Evolutionary conservation across 2,113 vertebrate species (phyloP).

Genomic region (Psophia crepitans): DNA sequence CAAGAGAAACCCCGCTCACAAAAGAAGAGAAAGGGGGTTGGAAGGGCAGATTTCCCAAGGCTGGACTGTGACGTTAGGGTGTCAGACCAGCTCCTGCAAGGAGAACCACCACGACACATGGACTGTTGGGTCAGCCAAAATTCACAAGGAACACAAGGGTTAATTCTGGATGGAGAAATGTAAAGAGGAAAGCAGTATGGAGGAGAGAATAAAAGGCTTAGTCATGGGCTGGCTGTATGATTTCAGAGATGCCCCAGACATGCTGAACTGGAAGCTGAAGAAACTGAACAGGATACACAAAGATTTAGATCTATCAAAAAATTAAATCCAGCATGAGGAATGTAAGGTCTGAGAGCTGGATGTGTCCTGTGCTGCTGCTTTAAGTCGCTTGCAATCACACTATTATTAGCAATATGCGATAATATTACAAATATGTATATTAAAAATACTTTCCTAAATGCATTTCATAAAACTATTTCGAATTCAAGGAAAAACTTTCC

Average conservation of each 20-base stretch:
- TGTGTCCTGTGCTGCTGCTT: background rate
- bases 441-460: background rate
- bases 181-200: background rate
- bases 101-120: rapidly evolving
- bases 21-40: background rate
- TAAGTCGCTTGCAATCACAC: background rate
- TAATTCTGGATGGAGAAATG: background rate
- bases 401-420: background rate
- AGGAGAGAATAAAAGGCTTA: background rate
- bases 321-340: background rate
- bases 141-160: rapidly evolving
- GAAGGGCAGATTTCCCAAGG: background rate
- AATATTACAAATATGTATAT: background rate
- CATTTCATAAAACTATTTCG: background rate
- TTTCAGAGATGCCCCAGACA: background rate
- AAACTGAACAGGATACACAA: background rate
- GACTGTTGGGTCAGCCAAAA: background rate
- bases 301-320: background rate
- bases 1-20: background rate
- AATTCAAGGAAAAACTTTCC: background rate
- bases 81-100: background rate
- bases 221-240: background rate
- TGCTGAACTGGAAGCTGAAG: background rate
- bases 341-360: background rate
- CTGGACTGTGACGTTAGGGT: rapidly evolving